Evolutionary conservation across 2,888 invertebrate genomes (phyloP).

Genomic region (Xestia rhomboidea): DNA sequence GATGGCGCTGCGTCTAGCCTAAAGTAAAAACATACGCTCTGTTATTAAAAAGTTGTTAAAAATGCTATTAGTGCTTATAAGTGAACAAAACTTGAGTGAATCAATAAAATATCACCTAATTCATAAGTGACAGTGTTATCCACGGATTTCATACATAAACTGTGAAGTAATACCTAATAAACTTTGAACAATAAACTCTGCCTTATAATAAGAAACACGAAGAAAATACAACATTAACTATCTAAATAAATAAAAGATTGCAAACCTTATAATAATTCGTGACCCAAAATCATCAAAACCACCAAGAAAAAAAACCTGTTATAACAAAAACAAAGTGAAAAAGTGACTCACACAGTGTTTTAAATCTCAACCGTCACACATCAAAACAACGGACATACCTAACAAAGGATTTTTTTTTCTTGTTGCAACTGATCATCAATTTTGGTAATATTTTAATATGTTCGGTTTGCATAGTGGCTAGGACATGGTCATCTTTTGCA

Average conservation of each 20-base stretch:
- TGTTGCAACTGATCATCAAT: neutral
- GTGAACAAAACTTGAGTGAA: slow-evolving; percentile 15
- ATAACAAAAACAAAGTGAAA: slow-evolving; percentile 22
- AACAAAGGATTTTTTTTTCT: neutral
- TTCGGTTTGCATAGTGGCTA: neutral
- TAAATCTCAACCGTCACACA: slow-evolving; percentile 10
- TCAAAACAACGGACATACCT: neutral
- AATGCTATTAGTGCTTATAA: slow-evolving; percentile 13
- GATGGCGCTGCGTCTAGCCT: slow-evolving; percentile 11
- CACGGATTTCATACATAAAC: neutral
- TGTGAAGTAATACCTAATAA: too few species aligned
- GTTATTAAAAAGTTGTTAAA: neutral
- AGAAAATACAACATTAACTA: too few species aligned
- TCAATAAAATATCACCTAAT: slow-evolving; percentile 11
- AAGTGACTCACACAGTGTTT: slow-evolving; percentile 25
- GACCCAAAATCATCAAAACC: neutral
- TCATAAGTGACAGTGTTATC: slow-evolving; percentile 30
- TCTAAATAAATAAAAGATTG: neutral
- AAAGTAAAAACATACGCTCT: slow-evolving; percentile 7
- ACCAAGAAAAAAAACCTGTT: neutral
- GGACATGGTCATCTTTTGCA: slow-evolving; percentile 2
- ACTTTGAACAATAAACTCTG: too few species aligned
- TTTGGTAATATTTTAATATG: neutral
- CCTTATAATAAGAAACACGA: too few species aligned
- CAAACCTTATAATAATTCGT: slow-evolving; percentile 2